A percentile compares a stretch with the other conserved stretches of the same genome.
Evolutionary conservation across 2,113 vertebrate species (phyloP).

Genomic region (Megaleporinus macrocephalus): DNA sequence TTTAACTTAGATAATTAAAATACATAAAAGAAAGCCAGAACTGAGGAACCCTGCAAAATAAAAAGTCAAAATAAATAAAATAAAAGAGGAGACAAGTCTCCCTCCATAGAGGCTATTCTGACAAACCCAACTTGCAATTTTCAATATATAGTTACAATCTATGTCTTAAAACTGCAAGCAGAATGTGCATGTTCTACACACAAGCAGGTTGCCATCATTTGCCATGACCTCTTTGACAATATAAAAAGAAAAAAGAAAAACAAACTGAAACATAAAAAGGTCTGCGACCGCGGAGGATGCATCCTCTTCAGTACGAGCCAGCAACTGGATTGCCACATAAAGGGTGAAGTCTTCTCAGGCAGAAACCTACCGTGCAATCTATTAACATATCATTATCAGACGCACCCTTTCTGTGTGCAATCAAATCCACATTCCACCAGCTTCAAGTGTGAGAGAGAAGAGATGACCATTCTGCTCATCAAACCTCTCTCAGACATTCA

Average conservation of each 20-base stretch:
- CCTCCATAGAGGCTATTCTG: conserved; percentile 73
- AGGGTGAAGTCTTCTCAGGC: neutral
- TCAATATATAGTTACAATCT: conserved; percentile 68
- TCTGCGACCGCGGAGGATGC: conserved; percentile 55
- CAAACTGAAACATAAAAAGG: conserved; percentile 46
- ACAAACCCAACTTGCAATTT: conserved; percentile 70
- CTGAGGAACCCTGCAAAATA: conserved; percentile 82
- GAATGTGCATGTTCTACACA: conserved; percentile 77
- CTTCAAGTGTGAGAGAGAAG: conserved; percentile 1
- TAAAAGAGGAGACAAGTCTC: conserved; percentile 72
- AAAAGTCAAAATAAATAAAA: conserved; percentile 52
- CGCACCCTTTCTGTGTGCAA: conserved; percentile 26
- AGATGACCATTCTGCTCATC: neutral
- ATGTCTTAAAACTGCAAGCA: conserved; percentile 67
- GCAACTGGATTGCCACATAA: conserved; percentile 32
- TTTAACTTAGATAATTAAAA: conserved; percentile 86
- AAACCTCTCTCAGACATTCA: conserved; percentile 9
- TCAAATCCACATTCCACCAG: conserved; percentile 9
- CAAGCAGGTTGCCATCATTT: conserved; percentile 63
- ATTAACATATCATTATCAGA: neutral
- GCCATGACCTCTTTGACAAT: conserved; percentile 66
- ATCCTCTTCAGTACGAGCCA: conserved; percentile 49
- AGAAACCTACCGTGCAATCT: neutral
- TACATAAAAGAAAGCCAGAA: conserved; percentile 85
- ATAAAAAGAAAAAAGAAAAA: conserved; percentile 54